Percentiles rank a stretch among this genome's conserved stretches.
These are phyloP conservation scores for Pandion haliaetus DNA, from an alignment of 2,113 vertebrate genomes.

Conservation along the genomic window DNA sequence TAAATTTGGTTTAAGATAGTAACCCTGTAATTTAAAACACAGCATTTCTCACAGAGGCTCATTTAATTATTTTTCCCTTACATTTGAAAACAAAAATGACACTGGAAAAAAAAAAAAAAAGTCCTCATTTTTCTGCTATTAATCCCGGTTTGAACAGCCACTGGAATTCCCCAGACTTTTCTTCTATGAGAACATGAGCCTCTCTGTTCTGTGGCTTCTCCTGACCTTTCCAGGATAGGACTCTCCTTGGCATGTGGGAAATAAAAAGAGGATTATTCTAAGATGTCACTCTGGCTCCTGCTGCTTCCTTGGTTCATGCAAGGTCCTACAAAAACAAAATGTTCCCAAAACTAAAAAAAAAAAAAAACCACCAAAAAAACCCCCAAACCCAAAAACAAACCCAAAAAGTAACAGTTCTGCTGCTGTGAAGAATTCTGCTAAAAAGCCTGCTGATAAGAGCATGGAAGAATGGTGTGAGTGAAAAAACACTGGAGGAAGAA, in stretches of 20 bases:
- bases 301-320: neutral
- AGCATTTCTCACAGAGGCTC: neutral
- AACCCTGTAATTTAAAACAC: neutral
- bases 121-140: neutral
- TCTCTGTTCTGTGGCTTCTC: neutral
- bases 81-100: neutral
- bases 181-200: neutral
- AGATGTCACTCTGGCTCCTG: neutral
- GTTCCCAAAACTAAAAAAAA: neutral
- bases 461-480: neutral
- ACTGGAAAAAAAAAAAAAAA: neutral
- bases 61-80: neutral
- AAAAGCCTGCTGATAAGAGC: neutral
- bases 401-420: neutral
- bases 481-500: neutral
- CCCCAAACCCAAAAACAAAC: no score
- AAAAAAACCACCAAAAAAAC: neutral
- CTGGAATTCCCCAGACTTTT: neutral
- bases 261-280: constrained; percentile 7
- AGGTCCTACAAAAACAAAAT: neutral
- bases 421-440: neutral
- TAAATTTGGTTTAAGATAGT: neutral
- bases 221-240: neutral
- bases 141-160: neutral
- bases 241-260: neutral